A percentile compares a stretch with the other conserved stretches of the same genome.
phyloP scores from a whole-genome alignment of 2,113 vertebrate species.

The human (Homo sapiens) region GRCh38 chr13:65204001-65204500 shows the following conservation, averaged over 20 bases:
- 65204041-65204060: neutral
- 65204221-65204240: neutral
- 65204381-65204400: neutral
- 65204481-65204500: neutral
- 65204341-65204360: neutral
- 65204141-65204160: neutral
- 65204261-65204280: neutral
- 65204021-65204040: neutral
- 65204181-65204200: neutral
- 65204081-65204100: neutral
- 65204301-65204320: neutral
- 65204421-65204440: neutral
- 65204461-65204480: neutral
- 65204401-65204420: neutral
- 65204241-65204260: neutral
- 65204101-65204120: neutral
- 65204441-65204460: neutral
- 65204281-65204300: neutral
- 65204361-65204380: neutral
- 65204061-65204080: neutral
- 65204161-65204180: neutral
- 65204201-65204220: neutral
- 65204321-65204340: neutral
- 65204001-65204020: fast-evolving
- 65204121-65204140: neutral